A percentile compares a stretch with the other conserved stretches of the same genome.
These are phyloP conservation scores for Tupaia tana DNA, from an alignment of 2,113 vertebrate species.

Conservation along the genomic window DNA sequence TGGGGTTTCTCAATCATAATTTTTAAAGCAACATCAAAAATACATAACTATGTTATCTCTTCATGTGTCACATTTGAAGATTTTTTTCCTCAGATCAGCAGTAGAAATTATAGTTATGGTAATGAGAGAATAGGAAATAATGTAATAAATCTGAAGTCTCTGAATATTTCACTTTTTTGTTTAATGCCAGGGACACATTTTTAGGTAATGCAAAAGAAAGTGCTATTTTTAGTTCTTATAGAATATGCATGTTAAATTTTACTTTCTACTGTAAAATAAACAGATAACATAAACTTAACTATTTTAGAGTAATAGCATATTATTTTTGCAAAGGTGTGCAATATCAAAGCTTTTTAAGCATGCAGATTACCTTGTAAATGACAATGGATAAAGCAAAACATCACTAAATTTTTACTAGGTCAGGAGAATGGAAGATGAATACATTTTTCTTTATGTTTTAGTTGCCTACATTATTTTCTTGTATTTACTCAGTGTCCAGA, in stretches of 20 bases:
- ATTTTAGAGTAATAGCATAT: background rate
- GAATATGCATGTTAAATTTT: conserved; percentile 2
- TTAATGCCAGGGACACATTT: background rate
- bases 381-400: background rate
- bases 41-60: background rate
- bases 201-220: background rate
- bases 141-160: background rate
- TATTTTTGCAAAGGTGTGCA: background rate
- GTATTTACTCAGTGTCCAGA: background rate
- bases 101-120: background rate
- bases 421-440: background rate
- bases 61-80: background rate
- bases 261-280: background rate
- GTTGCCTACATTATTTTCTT: background rate
- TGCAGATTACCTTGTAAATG: background rate
- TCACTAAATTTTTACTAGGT: conserved; percentile 10
- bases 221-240: conserved; percentile 11
- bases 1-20: background rate
- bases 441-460: background rate
- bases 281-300: background rate
- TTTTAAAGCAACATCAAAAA: conserved; percentile 29
- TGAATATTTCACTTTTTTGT: background rate
- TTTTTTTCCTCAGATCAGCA: background rate
- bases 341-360: conserved; percentile 8
- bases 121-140: background rate